These are phyloP conservation scores for Xiphorhynchus erythropygius DNA, from an alignment of 2,797 vertebrate species.

Conservation along the genomic window DNA sequence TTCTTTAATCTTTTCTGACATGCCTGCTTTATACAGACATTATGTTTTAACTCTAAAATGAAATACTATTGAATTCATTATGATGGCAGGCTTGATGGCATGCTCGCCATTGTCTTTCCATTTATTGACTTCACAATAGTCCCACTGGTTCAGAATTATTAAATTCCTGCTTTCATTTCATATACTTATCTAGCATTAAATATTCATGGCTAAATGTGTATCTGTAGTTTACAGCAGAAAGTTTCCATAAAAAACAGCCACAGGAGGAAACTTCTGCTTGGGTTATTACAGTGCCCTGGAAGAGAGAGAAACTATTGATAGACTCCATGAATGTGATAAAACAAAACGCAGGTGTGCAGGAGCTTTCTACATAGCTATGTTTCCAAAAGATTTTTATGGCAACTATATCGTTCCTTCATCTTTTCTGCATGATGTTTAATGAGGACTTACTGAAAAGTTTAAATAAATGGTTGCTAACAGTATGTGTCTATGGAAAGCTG, in stretches of 20 bases:
- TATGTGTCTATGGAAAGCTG: background rate
- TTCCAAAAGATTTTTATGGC: background rate
- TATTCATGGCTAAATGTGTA: background rate
- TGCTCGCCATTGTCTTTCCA: background rate
- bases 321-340: background rate
- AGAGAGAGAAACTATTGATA: background rate
- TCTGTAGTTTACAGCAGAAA: background rate
- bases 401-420: background rate
- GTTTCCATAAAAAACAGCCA: background rate
- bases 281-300: background rate
- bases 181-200: background rate
- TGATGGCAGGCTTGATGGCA: background rate
- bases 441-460: background rate
- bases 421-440: background rate
- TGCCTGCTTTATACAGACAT: background rate
- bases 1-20: background rate
- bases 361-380: background rate
- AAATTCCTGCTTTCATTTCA: background rate
- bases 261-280: background rate
- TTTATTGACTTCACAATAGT: background rate
- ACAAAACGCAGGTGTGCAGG: background rate
- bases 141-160: background rate
- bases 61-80: background rate
- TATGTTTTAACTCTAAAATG: background rate
- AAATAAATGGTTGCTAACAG: background rate